Percentiles rank a stretch among this genome's conserved stretches.
Evolutionary conservation across 1,140 invertebrate genomes (phyloP).

Genomic region (Musca domestica): DNA sequence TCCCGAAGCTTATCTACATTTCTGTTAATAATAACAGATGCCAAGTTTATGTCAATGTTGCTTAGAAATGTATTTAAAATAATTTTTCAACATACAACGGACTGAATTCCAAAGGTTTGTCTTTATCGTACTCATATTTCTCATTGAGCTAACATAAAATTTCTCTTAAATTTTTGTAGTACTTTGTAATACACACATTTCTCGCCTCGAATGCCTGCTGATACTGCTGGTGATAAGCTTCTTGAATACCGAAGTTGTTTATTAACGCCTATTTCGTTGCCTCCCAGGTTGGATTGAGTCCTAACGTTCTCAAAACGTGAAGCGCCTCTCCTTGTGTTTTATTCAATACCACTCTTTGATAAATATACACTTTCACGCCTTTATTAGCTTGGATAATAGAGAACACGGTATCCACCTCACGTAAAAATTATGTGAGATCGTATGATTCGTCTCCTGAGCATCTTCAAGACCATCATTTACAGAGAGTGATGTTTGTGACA

Average conservation of each 20-base stretch:
- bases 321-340: slow-evolving; percentile 29
- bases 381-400: slow-evolving; percentile 8
- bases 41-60: no score
- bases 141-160: no score
- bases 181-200: no score
- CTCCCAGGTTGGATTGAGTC: slow-evolving; percentile 18
- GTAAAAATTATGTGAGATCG: slow-evolving; percentile 28
- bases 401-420: slow-evolving; percentile 27
- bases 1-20: slow-evolving; percentile 28
- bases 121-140: no score
- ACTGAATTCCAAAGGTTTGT: no score
- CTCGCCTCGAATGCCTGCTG: no score
- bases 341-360: slow-evolving; percentile 25
- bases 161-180: no score
- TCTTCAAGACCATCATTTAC: slow-evolving; percentile 23
- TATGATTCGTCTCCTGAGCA: slow-evolving; percentile 28
- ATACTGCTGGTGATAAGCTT: no score
- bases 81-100: slow-evolving; percentile 23
- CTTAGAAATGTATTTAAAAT: slow-evolving; percentile 28
- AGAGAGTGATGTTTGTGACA: neutral
- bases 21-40: slow-evolving; percentile 25
- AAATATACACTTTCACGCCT: slow-evolving; percentile 10
- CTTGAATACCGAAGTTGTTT: neutral
- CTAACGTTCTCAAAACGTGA: slow-evolving; percentile 28
- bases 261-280: slow-evolving; percentile 22